These are phyloP conservation scores for Physeter macrocephalus DNA, from an alignment of 2,113 vertebrate genomes.

Conservation along the genomic window DNA sequence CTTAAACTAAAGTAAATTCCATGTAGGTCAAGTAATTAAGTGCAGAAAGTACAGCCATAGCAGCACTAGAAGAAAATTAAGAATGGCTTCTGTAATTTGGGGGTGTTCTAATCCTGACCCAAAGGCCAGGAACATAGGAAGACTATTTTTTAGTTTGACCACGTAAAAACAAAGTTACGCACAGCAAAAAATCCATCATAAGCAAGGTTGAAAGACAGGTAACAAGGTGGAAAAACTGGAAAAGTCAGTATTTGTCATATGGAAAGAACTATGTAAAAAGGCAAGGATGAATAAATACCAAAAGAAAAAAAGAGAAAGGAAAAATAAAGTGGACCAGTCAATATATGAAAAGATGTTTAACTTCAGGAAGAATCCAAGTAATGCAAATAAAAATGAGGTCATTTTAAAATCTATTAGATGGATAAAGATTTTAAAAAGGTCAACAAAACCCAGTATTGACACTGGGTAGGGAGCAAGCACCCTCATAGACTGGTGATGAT, in stretches of 20 bases:
- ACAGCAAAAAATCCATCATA: neutral
- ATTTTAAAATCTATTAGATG: constrained; percentile 4
- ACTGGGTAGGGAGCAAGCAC: neutral
- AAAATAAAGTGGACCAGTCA: neutral
- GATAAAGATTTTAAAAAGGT: constrained; percentile 27
- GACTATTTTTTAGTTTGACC: neutral
- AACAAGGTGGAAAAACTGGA: neutral
- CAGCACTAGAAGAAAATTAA: neutral
- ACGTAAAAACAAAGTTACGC: neutral
- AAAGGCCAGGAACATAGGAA: neutral
- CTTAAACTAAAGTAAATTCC: neutral
- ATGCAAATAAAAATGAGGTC: constrained; percentile 35
- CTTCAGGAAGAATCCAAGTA: constrained; percentile 20
- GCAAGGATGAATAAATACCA: neutral
- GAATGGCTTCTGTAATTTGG: neutral
- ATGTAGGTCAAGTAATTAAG: neutral
- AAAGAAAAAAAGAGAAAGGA: neutral
- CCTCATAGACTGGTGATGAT: neutral
- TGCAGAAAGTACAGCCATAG: neutral
- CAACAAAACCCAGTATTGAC: constrained; percentile 21
- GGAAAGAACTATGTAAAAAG: neutral
- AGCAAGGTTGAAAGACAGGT: neutral
- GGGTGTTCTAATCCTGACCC: neutral
- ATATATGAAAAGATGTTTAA: constrained; percentile 8
- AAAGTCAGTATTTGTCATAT: neutral